phyloP scores from a whole-genome alignment of 2,113 vertebrate genomes.

The Corythornis cristatus region DNA sequence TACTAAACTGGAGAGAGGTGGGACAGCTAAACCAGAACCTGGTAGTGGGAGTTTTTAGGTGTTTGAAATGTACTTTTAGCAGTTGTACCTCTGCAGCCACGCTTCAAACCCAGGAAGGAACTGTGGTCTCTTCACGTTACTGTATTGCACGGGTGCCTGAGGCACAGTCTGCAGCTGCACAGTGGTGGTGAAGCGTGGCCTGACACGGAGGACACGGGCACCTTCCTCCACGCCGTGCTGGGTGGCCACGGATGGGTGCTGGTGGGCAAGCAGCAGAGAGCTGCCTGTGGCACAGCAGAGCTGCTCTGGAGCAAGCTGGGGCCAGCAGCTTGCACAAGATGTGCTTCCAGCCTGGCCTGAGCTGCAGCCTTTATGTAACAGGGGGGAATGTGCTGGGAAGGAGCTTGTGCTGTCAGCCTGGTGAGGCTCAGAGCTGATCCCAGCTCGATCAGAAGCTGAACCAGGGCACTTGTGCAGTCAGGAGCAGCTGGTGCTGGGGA shows the following conservation, averaged over 20 bases:
- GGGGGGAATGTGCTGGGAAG: background rate
- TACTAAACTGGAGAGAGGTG: background rate
- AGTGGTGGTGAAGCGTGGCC: fast-evolving
- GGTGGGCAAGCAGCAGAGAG: background rate
- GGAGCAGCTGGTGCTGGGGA: background rate
- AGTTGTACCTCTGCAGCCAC: background rate
- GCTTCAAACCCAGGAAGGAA: background rate
- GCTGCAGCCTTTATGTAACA: background rate
- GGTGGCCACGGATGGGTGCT: fast-evolving
- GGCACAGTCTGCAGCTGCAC: background rate
- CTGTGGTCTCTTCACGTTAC: no score
- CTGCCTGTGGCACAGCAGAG: background rate
- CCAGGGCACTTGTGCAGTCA: fast-evolving
- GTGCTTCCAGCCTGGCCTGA: background rate
- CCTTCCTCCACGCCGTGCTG: fast-evolving
- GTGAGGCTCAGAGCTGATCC: background rate
- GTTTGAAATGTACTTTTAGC: fast-evolving
- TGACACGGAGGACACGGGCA: background rate
- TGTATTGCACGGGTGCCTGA: background rate
- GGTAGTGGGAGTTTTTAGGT: background rate
- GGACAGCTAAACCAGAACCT: background rate
- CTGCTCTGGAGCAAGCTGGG: background rate
- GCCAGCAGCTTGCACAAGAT: no score
- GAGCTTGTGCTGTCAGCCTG: background rate
- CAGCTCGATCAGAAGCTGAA: background rate